Evolutionary conservation across 2,113 vertebrate species (phyloP).

Genomic region (Vidua chalybeata): DNA sequence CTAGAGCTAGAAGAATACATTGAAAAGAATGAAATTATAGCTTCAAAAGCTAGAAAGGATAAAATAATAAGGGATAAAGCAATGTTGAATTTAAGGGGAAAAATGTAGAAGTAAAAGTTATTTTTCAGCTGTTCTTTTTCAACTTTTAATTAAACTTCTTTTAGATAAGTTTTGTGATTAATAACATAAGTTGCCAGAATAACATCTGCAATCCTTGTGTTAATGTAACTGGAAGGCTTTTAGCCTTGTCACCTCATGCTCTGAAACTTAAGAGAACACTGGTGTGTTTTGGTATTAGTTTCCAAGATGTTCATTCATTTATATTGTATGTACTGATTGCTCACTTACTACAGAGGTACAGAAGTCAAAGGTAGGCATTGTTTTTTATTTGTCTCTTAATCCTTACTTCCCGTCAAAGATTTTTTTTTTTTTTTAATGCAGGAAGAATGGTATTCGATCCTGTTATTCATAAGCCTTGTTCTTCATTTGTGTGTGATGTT

Average conservation of each 20-base stretch:
- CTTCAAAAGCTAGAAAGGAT: neutral
- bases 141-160: neutral
- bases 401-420: neutral
- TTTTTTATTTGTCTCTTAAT: neutral
- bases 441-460: neutral
- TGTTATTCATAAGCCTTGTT: neutral
- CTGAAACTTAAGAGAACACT: neutral
- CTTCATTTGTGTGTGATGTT: neutral
- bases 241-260: neutral
- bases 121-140: neutral
- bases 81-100: neutral
- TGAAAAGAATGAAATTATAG: neutral
- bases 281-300: neutral
- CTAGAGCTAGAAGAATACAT: neutral
- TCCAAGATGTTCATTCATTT: neutral
- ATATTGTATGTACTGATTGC: neutral
- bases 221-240: neutral
- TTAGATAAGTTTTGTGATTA: neutral
- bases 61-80: neutral
- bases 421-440: neutral
- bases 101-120: neutral
- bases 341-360: neutral
- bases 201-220: neutral
- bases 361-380: neutral
- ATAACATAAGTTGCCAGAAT: neutral